These are phyloP conservation scores for Drosophila nebulosa DNA, from an alignment of 1,140 invertebrate genomes.

Conservation along the genomic window DNA sequence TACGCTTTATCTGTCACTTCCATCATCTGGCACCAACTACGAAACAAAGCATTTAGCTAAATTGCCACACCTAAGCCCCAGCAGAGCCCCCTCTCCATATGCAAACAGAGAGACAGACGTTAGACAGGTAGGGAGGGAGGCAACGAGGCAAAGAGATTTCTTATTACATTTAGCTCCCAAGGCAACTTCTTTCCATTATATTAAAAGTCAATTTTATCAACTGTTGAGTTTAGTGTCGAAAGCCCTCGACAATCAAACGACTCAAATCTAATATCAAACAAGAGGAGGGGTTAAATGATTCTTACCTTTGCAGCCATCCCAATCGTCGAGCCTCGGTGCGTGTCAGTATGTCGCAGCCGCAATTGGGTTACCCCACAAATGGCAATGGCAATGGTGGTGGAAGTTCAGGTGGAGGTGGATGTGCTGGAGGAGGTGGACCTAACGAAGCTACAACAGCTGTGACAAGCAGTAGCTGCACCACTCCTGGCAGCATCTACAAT, in stretches of 20 bases:
- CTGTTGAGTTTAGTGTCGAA: constrained; percentile 39
- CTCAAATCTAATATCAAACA: constrained; percentile 60
- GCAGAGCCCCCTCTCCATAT: constrained; percentile 3
- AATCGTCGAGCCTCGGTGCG: constrained; percentile 73
- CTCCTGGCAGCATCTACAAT: constrained; percentile 24
- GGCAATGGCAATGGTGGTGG: constrained; percentile 30
- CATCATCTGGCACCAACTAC: neutral
- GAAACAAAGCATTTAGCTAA: constrained; percentile 38
- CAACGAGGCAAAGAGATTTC: constrained; percentile 8
- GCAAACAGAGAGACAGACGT: constrained; percentile 7
- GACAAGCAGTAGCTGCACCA: constrained; percentile 51
- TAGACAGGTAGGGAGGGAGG: neutral
- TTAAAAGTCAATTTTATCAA: constrained; percentile 64
- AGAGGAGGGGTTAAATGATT: constrained; percentile 40
- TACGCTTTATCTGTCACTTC: neutral
- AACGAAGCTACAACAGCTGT: constrained; percentile 80
- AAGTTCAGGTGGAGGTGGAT: neutral
- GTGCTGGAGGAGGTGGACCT: too few relatives aligned
- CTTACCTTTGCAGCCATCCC: constrained; percentile 54
- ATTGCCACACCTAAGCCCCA: constrained; percentile 17
- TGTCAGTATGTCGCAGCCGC: constrained; percentile 63
- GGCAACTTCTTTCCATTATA: constrained; percentile 22
- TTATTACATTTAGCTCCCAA: constrained; percentile 34
- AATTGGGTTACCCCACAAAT: constrained; percentile 66
- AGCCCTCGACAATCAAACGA: constrained; percentile 37